These are phyloP conservation scores for Anarsia innoxiella DNA, from an alignment of 2,888 invertebrate genomes.

Conservation along the genomic window DNA sequence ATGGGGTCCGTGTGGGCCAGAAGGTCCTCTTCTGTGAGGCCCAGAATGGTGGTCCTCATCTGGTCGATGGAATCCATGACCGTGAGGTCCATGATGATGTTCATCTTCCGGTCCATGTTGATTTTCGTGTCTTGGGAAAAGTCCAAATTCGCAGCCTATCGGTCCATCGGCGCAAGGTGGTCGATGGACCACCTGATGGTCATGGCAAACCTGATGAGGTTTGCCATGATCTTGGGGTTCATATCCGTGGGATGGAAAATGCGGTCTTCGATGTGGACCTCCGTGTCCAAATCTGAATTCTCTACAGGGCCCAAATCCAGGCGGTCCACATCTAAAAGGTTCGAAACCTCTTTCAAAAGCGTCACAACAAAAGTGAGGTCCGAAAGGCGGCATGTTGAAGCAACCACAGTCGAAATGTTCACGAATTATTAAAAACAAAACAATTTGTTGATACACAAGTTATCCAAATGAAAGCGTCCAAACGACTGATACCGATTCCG, in stretches of 20 bases:
- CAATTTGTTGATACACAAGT: neutral
- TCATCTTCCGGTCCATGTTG: too few relatives aligned
- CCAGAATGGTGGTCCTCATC: neutral
- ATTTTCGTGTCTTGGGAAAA: too few relatives aligned
- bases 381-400: neutral
- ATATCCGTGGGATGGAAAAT: too few relatives aligned
- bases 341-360: neutral
- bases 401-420: constrained; percentile 5
- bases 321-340: constrained; percentile 6
- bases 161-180: too few relatives aligned
- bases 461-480: neutral
- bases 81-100: neutral
- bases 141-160: too few relatives aligned
- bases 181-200: too few relatives aligned
- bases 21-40: neutral
- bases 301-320: neutral
- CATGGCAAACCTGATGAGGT: too few relatives aligned
- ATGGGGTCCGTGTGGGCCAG: neutral
- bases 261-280: too few relatives aligned
- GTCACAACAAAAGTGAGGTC: neutral
- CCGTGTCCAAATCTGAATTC: too few relatives aligned
- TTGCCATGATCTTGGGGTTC: too few relatives aligned
- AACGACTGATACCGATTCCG: neutral
- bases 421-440: constrained; percentile 5
- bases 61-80: neutral